Percentiles rank a stretch among this genome's conserved stretches.
Conservation (phyloP, 2,888 invertebrate species). For the Chromoteleia sp. region DNA sequence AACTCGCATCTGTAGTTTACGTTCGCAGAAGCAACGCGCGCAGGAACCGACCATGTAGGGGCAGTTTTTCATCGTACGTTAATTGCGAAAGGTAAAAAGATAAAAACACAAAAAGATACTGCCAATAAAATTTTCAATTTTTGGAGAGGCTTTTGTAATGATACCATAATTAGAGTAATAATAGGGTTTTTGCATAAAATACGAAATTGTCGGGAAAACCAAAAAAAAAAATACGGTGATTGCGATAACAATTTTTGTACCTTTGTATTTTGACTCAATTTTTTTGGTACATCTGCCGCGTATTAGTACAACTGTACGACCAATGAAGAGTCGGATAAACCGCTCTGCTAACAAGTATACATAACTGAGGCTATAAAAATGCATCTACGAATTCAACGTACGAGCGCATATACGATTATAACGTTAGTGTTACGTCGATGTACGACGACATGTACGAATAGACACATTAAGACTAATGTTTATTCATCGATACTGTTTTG, state of each 20-base stretch:
- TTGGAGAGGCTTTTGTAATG: constrained; percentile 52
- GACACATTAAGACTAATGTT: constrained; percentile 55
- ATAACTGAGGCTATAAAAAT: constrained; percentile 70
- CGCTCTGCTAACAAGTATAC: constrained; percentile 68
- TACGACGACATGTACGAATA: constrained; percentile 46
- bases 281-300: constrained; percentile 63
- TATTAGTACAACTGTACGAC: constrained; percentile 62
- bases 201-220: constrained; percentile 2
- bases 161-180: constrained; percentile 55
- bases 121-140: constrained; percentile 36
- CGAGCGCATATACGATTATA: constrained; percentile 53
- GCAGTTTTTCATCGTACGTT: constrained; percentile 46
- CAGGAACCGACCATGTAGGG: constrained; percentile 49
- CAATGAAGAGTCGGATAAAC: constrained; percentile 65
- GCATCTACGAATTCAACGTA: constrained; percentile 68
- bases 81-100: constrained; percentile 1
- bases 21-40: constrained; percentile 50
- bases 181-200: constrained; percentile 39
- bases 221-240: constrained; percentile 17
- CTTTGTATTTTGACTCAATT: constrained; percentile 62
- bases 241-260: constrained; percentile 54
- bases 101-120: constrained; percentile 24
- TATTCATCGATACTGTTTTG: constrained; percentile 58
- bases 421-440: constrained; percentile 48
- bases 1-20: constrained; percentile 68